These are phyloP conservation scores for Sympetrum striolatum DNA, from an alignment of 2,888 invertebrate species.

Conservation along the genomic window DNA sequence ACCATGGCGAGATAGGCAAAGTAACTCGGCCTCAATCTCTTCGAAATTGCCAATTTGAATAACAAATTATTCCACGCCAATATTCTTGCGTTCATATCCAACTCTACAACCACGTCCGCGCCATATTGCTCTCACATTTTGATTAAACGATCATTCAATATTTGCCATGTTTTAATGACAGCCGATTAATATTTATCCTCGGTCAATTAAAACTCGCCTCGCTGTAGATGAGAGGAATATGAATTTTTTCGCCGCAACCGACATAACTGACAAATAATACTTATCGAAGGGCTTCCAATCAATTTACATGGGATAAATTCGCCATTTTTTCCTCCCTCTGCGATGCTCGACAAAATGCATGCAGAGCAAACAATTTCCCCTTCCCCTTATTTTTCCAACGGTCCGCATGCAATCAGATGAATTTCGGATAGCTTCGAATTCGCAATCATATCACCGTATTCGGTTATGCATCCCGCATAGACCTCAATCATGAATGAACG, in stretches of 20 bases:
- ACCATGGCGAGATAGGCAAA: too few species aligned
- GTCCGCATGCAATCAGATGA: not conserved
- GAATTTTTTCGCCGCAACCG: not conserved
- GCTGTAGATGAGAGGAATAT: not conserved
- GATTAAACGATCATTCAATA: constrained; percentile 14
- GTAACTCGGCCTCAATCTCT: too few species aligned
- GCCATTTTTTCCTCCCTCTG: not conserved
- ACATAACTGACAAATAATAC: constrained; percentile 16
- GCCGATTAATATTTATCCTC: constrained; percentile 22
- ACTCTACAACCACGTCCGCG: not conserved
- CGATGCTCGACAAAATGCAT: not conserved
- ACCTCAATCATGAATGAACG: not conserved
- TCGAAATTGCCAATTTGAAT: not conserved
- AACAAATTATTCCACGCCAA: not conserved
- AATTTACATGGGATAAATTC: constrained; percentile 7
- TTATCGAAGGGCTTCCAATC: constrained; percentile 24
- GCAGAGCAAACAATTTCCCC: not conserved
- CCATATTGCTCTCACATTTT: constrained; percentile 9
- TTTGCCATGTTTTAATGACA: constrained; percentile 27
- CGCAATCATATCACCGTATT: not conserved
- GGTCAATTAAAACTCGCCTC: not conserved
- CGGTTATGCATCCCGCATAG: not conserved
- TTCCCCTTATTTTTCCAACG: not conserved
- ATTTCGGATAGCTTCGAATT: not conserved
- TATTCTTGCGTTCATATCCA: not conserved